phyloP scores from a whole-genome alignment of 2,113 vertebrate species.

The Dasyprocta punctata region DNA sequence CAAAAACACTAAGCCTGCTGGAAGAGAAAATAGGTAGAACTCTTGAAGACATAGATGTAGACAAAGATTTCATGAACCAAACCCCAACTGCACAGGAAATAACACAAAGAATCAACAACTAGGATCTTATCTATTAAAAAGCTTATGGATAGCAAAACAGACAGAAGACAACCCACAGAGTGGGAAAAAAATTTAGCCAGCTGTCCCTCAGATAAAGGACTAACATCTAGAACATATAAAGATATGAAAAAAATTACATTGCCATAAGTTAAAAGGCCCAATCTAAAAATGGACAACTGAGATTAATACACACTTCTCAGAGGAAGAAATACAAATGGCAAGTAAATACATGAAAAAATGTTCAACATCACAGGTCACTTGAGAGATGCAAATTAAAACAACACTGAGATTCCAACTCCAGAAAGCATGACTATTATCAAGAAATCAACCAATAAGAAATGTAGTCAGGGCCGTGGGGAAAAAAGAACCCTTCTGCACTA shows the following conservation, averaged over 20 bases:
- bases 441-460: neutral
- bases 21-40: no score
- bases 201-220: neutral
- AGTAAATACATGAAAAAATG: neutral
- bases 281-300: neutral
- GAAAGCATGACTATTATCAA: neutral
- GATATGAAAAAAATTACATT: neutral
- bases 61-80: no score
- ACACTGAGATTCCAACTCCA: neutral
- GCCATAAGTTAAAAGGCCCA: neutral
- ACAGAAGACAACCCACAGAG: no score
- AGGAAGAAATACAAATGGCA: neutral
- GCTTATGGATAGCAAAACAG: no score
- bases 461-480: neutral
- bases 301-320: neutral
- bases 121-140: no score
- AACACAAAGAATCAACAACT: no score
- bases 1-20: no score
- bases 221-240: neutral
- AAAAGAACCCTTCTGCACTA: neutral
- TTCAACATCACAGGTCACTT: neutral
- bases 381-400: neutral
- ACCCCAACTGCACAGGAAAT: no score
- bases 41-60: no score
- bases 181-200: no score